A percentile compares a stretch with the other conserved stretches of the same genome.
Conservation (phyloP, 2,797 vertebrate species). For the Tokudaia tokunoshimensis region DNA sequence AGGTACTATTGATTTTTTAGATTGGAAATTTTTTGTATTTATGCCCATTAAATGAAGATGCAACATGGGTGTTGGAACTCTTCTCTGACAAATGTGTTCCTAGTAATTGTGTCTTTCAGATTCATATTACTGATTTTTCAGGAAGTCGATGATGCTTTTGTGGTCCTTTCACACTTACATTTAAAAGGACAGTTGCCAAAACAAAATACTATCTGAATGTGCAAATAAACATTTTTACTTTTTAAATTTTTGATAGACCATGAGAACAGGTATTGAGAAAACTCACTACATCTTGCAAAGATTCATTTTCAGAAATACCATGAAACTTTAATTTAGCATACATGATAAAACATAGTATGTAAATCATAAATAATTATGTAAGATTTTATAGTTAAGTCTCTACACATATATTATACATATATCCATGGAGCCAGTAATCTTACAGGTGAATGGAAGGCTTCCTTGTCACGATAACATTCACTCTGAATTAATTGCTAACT, state of each 20-base stretch:
- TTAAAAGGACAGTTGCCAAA: background rate
- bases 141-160: background rate
- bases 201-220: background rate
- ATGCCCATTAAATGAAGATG: background rate
- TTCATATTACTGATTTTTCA: background rate
- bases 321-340: background rate
- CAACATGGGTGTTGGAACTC: background rate
- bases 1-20: slow-evolving; percentile 51
- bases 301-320: background rate
- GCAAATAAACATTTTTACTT: background rate
- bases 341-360: background rate
- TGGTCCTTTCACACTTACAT: background rate
- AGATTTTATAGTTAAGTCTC: slow-evolving; percentile 7
- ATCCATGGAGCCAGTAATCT: background rate
- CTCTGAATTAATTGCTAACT: slow-evolving; percentile 74
- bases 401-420: background rate
- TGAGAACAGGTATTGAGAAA: background rate
- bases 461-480: slow-evolving; percentile 24
- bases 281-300: background rate
- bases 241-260: background rate
- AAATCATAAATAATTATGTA: slow-evolving; percentile 17
- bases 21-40: background rate
- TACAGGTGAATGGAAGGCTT: slow-evolving; percentile 18
- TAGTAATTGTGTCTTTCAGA: background rate
- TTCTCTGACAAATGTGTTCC: background rate